Evolutionary conservation across 2,888 invertebrate genomes (phyloP), one percentile per base, ranked within the genome.

Genomic region (Corbicula japonica): DNA sequence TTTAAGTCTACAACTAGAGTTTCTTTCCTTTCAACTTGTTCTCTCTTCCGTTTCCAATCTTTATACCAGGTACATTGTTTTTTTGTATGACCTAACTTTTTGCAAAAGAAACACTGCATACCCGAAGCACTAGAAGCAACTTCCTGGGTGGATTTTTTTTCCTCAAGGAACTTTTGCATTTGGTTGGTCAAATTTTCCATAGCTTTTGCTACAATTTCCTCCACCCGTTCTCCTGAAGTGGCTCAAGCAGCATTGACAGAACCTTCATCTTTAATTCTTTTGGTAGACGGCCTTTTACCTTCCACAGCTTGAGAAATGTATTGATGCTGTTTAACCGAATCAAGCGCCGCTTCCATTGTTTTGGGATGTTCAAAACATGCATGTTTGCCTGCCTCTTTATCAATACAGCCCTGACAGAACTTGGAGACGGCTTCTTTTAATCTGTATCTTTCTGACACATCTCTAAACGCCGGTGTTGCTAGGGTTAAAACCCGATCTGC

Each of bases 391-490:
- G 76, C 76, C 3, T 73, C 63, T 34, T 58, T 74, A 41, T 79
- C 79, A 35, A 28, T 26, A 58, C 78, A 73, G 21, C 78, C 78
- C 30, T 74, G 69, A 41, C 78, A 74, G 46, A 79, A 70, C 44
- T 60, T 74, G 2, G 58, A 26, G 32, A 79, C 32, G n/a, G 65
- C 79, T 32, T 79, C 75, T 34, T 54, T 26, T 44, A 44, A n/a
- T 15, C 69, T 18, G 52, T 63, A 60, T 2, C 32, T 21, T 6
- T 79, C 74, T 23, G 79, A 74, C 6, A 74, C 41, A 44, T 79
- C 74, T n/a, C 58, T 48, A 44, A 71, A 79, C 12, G 79, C 79
- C 23, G 62, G 62, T 15, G 78, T 73, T 6, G 78, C 78, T 35
- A 74, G 41, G 5, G 69, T 73, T 41, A 78, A 41, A 8, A 78